Conservation (phyloP, 2,888 invertebrate species). For the Drosophila sordidapex region DNA sequence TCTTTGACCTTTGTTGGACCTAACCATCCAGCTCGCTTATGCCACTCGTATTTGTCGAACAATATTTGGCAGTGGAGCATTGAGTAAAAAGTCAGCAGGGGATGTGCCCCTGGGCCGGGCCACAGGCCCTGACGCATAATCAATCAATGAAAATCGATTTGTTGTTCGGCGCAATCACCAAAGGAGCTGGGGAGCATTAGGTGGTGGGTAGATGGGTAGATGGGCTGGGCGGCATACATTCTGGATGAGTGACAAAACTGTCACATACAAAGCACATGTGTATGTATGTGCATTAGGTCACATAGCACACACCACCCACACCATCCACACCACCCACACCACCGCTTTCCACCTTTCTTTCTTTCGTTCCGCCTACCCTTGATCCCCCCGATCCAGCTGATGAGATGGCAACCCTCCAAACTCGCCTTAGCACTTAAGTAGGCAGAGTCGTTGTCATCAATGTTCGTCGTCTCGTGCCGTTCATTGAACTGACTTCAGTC, state of each 20-base stretch:
- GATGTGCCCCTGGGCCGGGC: conserved; percentile 25
- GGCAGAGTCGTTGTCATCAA: conserved; percentile 51
- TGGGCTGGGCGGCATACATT: background rate
- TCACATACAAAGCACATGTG: conserved; percentile 23
- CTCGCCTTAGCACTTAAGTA: conserved; percentile 65
- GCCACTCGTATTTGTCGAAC: conserved; percentile 50
- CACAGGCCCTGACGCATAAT: conserved; percentile 61
- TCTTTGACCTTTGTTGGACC: conserved; percentile 60
- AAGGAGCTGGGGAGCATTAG: background rate
- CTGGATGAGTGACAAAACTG: conserved; percentile 15
- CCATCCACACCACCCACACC: conserved; percentile 4
- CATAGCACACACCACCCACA: conserved; percentile 8
- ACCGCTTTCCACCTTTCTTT: background rate
- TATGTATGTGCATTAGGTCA: conserved; percentile 13
- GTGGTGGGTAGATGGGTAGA: background rate
- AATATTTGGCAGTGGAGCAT: conserved; percentile 39
- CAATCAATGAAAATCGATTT: conserved; percentile 78
- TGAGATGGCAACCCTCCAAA: conserved; percentile 23
- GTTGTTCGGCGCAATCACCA: conserved; percentile 59
- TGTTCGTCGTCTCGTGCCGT: conserved; percentile 38
- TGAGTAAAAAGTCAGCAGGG: conserved; percentile 35
- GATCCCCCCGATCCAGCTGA: no score
- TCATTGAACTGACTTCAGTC: conserved; percentile 63
- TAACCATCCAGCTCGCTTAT: conserved; percentile 13
- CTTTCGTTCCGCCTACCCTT: background rate